Conservation (phyloP, 2,113 vertebrate species). For the Motacilla alba region DNA sequence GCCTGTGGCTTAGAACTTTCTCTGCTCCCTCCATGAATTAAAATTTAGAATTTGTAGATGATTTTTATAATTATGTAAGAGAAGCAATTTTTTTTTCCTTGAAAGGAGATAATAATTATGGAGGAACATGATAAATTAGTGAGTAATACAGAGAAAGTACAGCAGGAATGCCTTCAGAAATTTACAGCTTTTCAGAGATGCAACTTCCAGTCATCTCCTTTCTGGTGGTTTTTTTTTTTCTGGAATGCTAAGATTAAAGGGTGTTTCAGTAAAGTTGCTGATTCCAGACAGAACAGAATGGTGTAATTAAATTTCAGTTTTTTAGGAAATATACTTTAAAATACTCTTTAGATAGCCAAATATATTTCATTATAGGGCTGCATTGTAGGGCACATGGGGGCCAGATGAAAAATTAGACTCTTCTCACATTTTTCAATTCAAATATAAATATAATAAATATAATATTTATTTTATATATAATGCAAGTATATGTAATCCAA, state of each 20-base stretch:
- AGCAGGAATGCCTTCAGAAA: background rate
- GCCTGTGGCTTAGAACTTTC: background rate
- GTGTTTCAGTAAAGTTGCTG: background rate
- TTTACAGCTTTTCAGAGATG: background rate
- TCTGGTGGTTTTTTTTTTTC: background rate
- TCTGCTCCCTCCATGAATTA: background rate
- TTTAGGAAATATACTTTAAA: background rate
- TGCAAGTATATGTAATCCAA: background rate
- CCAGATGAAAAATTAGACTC: background rate
- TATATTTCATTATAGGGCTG: background rate
- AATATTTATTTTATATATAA: background rate
- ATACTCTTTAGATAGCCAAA: background rate
- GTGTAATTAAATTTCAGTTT: background rate
- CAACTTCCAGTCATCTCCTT: background rate
- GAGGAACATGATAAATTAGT: background rate
- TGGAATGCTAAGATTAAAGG: background rate
- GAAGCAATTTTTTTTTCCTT: background rate
- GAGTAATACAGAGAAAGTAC: background rate
- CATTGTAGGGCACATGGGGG: rapidly evolving
- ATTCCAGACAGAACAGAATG: background rate
- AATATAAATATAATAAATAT: background rate
- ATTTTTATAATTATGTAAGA: background rate
- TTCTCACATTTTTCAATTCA: background rate
- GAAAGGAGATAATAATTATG: background rate
- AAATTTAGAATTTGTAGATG: background rate